Conservation (phyloP, 2,888 invertebrate genomes). For the Antheraea yamamai region DNA sequence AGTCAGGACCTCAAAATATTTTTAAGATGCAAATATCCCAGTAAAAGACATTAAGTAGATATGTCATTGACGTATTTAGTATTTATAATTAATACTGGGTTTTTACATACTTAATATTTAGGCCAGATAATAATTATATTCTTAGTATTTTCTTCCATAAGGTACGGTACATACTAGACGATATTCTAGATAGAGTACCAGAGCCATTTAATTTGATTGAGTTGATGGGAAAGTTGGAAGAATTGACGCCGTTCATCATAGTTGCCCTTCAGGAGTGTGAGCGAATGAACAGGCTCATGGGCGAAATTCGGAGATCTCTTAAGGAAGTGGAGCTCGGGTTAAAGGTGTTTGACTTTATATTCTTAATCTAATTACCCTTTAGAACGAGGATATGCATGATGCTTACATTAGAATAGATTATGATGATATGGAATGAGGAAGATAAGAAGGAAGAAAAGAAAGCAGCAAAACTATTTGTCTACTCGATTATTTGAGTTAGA, state of each 20-base stretch:
- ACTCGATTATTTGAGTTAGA: too few relatives aligned
- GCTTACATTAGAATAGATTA: too few relatives aligned
- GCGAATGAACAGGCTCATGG: constrained; percentile 94
- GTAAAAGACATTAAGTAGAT: not conserved
- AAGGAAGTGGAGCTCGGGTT: constrained; percentile 93
- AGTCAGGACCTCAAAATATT: not conserved
- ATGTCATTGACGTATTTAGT: not conserved
- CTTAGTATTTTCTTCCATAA: constrained; percentile 42
- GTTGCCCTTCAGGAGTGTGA: constrained; percentile 97
- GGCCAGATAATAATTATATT: not conserved
- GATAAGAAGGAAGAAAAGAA: too few relatives aligned
- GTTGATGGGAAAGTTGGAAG: constrained; percentile 92
- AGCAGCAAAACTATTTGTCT: too few relatives aligned
- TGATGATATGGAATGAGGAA: too few relatives aligned
- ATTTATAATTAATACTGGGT: not conserved
- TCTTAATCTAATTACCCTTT: not conserved
- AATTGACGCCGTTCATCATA: constrained; percentile 94
- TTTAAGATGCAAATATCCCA: not conserved
- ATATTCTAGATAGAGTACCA: constrained; percentile 93
- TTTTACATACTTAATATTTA: not conserved
- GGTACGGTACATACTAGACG: constrained; percentile 90
- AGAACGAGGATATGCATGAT: not conserved
- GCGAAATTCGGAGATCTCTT: constrained; percentile 90
- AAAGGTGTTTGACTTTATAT: constrained; percentile 81
- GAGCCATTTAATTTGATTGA: constrained; percentile 94